Percentiles rank a stretch among this genome's conserved stretches.
phyloP scores from a whole-genome alignment of 1,140 invertebrate species.

The Caenorhabditis briggsae region DNA sequence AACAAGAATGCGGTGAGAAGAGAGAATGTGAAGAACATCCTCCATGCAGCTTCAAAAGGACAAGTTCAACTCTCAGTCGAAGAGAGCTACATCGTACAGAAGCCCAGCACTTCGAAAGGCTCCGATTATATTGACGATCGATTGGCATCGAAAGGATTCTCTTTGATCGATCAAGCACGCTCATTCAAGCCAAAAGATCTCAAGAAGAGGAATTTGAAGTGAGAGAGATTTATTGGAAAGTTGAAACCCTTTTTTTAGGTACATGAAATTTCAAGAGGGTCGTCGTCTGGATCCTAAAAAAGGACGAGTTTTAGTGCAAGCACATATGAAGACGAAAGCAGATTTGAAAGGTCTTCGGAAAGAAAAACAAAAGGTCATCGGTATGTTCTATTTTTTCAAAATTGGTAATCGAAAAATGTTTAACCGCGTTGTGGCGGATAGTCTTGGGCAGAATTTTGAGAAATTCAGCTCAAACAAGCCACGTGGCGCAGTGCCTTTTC shows the following conservation, averaged over 20 bases:
- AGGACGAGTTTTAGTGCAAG: background rate
- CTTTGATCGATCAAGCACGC: conserved; percentile 48
- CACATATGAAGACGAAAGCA: conserved; percentile 22
- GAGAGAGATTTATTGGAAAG: background rate
- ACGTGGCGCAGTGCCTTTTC: background rate
- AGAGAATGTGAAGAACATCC: conserved; percentile 24
- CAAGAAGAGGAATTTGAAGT: conserved; percentile 45
- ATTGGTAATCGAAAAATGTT: too few species aligned
- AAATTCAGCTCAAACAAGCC: background rate
- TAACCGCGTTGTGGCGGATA: too few species aligned
- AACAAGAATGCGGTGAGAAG: conserved; percentile 1
- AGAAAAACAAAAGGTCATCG: conserved; percentile 2
- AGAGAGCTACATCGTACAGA: conserved; percentile 48
- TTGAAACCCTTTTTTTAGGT: background rate
- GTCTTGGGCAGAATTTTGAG: too few species aligned
- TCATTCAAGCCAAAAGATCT: conserved; percentile 45
- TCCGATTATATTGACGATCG: conserved; percentile 30
- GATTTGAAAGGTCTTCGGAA: conserved; percentile 35
- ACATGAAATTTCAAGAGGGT: conserved; percentile 35
- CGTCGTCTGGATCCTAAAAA: conserved; percentile 33
- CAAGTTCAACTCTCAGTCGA: conserved; percentile 26
- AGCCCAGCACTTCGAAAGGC: conserved; percentile 36
- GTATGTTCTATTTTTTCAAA: too few species aligned
- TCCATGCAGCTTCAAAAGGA: conserved; percentile 43
- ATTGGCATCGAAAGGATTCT: conserved; percentile 48